phyloP scores from a whole-genome alignment of 2,888 invertebrate genomes.

The Mylabris sibirica region DNA sequence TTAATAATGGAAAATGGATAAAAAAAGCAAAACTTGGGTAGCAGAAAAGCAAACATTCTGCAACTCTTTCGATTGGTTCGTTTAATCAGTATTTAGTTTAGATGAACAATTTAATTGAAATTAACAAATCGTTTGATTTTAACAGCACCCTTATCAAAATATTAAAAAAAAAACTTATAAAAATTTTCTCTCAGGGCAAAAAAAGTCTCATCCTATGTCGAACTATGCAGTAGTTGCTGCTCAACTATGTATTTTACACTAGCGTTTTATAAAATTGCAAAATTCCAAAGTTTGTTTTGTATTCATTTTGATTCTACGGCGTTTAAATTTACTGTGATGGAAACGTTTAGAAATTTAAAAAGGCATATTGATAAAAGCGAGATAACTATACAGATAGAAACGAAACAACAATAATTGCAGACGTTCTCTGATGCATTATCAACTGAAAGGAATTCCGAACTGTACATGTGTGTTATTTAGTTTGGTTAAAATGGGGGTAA shows the following conservation, averaged over 20 bases:
- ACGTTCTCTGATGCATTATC: slow-evolving; percentile 18
- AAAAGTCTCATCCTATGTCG: neutral
- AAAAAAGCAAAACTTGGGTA: neutral
- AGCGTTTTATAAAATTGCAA: neutral
- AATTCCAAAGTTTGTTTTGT: neutral
- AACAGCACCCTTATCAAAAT: no score
- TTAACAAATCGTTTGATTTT: neutral
- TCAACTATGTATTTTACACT: slow-evolving; percentile 1
- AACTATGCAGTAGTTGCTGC: neutral
- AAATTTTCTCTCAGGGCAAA: neutral
- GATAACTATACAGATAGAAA: neutral
- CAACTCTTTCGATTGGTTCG: neutral
- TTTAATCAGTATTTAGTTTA: neutral
- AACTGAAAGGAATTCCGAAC: slow-evolving; percentile 33
- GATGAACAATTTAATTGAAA: neutral
- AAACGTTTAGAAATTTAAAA: neutral
- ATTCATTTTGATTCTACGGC: neutral
- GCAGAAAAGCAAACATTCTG: neutral
- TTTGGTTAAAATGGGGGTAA: slow-evolving; percentile 21
- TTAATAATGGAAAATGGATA: neutral
- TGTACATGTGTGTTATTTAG: slow-evolving; percentile 20
- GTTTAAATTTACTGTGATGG: neutral
- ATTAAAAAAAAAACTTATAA: no score
- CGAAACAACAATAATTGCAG: slow-evolving; percentile 5
- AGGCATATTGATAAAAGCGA: neutral